These are phyloP conservation scores for Ips typographus DNA, from an alignment of 1,140 invertebrate genomes.

Conservation along the genomic window DNA sequence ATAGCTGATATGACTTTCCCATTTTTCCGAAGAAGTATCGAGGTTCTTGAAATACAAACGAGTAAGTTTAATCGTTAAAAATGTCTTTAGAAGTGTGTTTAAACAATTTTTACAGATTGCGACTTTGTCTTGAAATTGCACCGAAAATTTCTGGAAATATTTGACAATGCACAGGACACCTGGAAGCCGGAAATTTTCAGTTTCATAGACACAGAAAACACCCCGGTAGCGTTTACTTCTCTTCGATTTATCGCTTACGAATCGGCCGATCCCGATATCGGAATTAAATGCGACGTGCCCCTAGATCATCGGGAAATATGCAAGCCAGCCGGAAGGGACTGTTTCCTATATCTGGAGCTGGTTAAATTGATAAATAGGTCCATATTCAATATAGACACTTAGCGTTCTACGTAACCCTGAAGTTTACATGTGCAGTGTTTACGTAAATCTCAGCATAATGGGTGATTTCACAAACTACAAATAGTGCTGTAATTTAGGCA, in stretches of 20 bases:
- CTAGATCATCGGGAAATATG: constrained; percentile 72
- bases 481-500: no score
- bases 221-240: constrained; percentile 68
- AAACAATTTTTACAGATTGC: constrained; percentile 56
- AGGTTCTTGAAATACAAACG: constrained; percentile 65
- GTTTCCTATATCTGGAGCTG: constrained; percentile 66
- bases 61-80: constrained; percentile 53
- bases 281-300: constrained; percentile 63
- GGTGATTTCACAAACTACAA: no score
- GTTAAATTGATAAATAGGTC: constrained; percentile 56
- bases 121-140: constrained; percentile 63
- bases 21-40: constrained; percentile 62
- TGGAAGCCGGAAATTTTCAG: constrained; percentile 61
- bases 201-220: constrained; percentile 68
- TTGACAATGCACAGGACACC: constrained; percentile 53
- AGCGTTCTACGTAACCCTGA: no score
- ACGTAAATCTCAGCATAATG: no score
- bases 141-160: constrained; percentile 55
- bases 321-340: constrained; percentile 66
- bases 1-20: constrained; percentile 67
- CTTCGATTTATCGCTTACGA: constrained; percentile 67
- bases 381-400: background rate
- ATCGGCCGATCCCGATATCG: constrained; percentile 69
- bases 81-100: background rate
- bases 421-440: no score